These are phyloP conservation scores for Siniperca chuatsi DNA, from an alignment of 2,113 vertebrate genomes.

Conservation along the genomic window DNA sequence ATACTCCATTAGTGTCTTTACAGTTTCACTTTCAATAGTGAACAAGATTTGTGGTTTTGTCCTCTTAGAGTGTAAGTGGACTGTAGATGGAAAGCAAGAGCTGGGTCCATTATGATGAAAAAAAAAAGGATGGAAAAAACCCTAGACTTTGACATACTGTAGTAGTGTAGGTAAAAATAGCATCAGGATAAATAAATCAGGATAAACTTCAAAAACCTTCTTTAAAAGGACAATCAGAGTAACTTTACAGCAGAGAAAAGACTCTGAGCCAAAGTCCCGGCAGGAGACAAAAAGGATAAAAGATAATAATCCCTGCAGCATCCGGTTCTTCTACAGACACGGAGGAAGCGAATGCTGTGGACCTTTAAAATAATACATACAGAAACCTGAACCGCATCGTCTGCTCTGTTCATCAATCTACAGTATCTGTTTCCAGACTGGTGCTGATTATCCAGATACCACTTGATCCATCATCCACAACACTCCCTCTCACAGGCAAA, in stretches of 20 bases:
- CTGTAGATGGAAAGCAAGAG: background rate
- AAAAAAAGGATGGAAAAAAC: background rate
- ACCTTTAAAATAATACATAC: background rate
- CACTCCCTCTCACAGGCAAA: background rate
- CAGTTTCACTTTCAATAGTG: too few species aligned
- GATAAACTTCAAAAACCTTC: background rate
- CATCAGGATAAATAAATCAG: background rate
- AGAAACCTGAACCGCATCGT: conserved; percentile 42
- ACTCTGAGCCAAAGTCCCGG: background rate
- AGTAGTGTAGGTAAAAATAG: background rate
- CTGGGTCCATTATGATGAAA: background rate
- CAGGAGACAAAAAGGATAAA: conserved; percentile 11
- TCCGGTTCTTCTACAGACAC: background rate
- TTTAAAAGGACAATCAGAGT: background rate
- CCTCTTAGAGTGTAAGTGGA: background rate
- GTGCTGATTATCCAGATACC: conserved; percentile 6
- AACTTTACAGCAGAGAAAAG: background rate
- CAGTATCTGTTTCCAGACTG: conserved; percentile 37
- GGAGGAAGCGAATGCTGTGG: conserved; percentile 16
- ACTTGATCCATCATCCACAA: background rate
- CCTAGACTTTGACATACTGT: background rate
- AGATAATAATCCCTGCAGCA: background rate
- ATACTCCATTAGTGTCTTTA: background rate
- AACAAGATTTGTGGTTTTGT: background rate
- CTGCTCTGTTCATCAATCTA: conserved; percentile 10